Conservation (phyloP, 92 coral and sea anemone species). For the Phenganax marumi region DNA sequence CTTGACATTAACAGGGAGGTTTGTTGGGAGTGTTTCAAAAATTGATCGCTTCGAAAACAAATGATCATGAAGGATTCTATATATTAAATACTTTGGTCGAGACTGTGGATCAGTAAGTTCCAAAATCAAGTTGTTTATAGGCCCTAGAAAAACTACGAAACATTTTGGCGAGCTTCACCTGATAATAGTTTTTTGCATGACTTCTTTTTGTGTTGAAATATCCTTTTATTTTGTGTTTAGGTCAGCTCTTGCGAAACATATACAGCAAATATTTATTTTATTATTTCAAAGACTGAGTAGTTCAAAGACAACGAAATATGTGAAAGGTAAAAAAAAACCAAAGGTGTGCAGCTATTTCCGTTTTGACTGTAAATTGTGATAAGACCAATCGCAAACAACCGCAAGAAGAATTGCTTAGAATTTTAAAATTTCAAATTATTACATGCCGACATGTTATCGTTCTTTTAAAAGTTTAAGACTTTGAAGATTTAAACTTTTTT, state of each 20-base stretch:
- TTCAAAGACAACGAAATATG: constrained; percentile 94
- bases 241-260: constrained; percentile 61
- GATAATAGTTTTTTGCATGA: background rate
- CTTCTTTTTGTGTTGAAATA: too few species aligned
- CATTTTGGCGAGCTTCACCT: too few species aligned
- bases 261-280: constrained; percentile 77
- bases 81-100: constrained; percentile 85
- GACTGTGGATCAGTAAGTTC: constrained; percentile 82
- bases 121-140: background rate
- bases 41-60: constrained; percentile 87
- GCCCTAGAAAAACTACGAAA: too few species aligned
- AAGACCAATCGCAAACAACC: too few species aligned
- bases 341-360: background rate
- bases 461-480: too few species aligned
- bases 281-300: constrained; percentile 87
- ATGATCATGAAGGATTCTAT: constrained; percentile 97
- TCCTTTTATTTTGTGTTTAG: constrained; percentile 31
- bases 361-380: too few species aligned
- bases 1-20: constrained; percentile 58
- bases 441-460: background rate
- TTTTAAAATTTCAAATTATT: background rate
- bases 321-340: constrained; percentile 65
- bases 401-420: too few species aligned
- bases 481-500: too few species aligned
- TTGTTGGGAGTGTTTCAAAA: constrained; percentile 93